Evolutionary conservation across 1,140 invertebrate genomes (phyloP).

Genomic region (Coenobita brevimanus): DNA sequence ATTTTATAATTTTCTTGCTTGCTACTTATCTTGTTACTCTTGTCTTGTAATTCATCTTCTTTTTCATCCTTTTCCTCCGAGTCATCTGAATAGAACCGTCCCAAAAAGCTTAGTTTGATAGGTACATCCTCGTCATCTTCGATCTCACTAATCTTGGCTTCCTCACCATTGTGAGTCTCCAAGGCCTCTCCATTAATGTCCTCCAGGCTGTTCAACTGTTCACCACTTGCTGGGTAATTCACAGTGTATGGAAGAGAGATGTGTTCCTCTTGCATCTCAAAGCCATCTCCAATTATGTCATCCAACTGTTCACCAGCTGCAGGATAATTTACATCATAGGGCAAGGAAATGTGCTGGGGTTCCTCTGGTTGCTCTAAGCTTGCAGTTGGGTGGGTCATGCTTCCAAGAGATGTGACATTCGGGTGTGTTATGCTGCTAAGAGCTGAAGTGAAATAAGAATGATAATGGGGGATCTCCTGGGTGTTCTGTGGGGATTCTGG

Average conservation of each 20-base stretch:
- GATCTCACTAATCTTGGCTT: slow-evolving; percentile 30
- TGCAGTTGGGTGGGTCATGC: slow-evolving; percentile 42
- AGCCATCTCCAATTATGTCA: slow-evolving; percentile 15
- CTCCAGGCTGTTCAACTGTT: slow-evolving; percentile 37
- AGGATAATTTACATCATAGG: slow-evolving; percentile 52
- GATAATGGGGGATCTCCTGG: slow-evolving; percentile 56
- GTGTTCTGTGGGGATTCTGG: slow-evolving; percentile 34
- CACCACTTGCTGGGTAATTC: slow-evolving; percentile 26
- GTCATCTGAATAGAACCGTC: slow-evolving; percentile 41
- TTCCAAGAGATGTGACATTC: slow-evolving; percentile 26
- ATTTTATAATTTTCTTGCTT: too few species aligned
- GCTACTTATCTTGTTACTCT: too few species aligned
- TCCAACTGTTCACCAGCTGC: slow-evolving; percentile 25
- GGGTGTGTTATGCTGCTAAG: slow-evolving; percentile 49
- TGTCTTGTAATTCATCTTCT: too few species aligned
- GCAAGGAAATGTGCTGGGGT: slow-evolving; percentile 58
- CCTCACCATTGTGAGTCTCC: neutral
- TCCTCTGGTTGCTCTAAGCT: slow-evolving; percentile 31
- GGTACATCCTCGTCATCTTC: slow-evolving; percentile 47
- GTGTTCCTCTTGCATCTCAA: slow-evolving; percentile 22
- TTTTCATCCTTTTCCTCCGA: slow-evolving; percentile 21
- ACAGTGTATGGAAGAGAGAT: slow-evolving; percentile 57
- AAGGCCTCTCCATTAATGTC: slow-evolving; percentile 8
- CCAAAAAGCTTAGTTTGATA: slow-evolving; percentile 52
- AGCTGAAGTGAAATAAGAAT: slow-evolving; percentile 60